A percentile compares a stretch with the other conserved stretches of the same genome.
Evolutionary conservation across 1,140 invertebrate genomes (phyloP).

Genomic region (Coboldia fuscipes): DNA sequence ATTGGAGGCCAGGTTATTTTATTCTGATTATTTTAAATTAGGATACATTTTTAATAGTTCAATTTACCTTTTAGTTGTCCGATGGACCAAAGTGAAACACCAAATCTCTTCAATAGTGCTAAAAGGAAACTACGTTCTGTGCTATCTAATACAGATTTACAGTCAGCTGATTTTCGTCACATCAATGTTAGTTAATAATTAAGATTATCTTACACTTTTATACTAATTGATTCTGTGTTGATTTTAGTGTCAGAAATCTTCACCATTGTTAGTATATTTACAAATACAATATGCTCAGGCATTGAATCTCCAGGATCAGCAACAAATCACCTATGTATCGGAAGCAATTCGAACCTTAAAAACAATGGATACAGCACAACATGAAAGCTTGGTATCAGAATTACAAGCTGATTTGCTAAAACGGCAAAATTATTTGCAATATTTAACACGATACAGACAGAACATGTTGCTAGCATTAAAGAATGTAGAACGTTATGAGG

Average conservation of each 20-base stretch:
- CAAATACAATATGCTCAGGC: constrained; percentile 71
- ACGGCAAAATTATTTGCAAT: constrained; percentile 62
- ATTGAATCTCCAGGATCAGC: constrained; percentile 62
- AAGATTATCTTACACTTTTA: constrained; percentile 1
- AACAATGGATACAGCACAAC: constrained; percentile 48
- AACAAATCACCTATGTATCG: constrained; percentile 55
- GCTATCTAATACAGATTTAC: constrained; percentile 60
- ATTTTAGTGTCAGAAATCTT: constrained; percentile 11
- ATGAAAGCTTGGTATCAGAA: constrained; percentile 53
- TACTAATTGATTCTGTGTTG: constrained; percentile 1
- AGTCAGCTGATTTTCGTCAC: constrained; percentile 21
- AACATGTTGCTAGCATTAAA: constrained; percentile 58
- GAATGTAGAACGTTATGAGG: constrained; percentile 48
- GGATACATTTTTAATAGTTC: background rate
- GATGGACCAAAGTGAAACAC: background rate
- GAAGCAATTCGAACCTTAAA: constrained; percentile 61
- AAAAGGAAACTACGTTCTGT: constrained; percentile 85
- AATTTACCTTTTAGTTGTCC: background rate
- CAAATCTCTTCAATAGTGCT: constrained; percentile 51
- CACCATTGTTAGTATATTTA: constrained; percentile 29
- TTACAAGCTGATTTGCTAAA: constrained; percentile 61
- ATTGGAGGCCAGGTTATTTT: constrained; percentile 1
- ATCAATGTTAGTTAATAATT: constrained; percentile 8
- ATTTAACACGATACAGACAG: constrained; percentile 64
- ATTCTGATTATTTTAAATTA: background rate